These are phyloP conservation scores for Adelognathus sp. DNA, from an alignment of 2,888 invertebrate species.

Conservation along the genomic window DNA sequence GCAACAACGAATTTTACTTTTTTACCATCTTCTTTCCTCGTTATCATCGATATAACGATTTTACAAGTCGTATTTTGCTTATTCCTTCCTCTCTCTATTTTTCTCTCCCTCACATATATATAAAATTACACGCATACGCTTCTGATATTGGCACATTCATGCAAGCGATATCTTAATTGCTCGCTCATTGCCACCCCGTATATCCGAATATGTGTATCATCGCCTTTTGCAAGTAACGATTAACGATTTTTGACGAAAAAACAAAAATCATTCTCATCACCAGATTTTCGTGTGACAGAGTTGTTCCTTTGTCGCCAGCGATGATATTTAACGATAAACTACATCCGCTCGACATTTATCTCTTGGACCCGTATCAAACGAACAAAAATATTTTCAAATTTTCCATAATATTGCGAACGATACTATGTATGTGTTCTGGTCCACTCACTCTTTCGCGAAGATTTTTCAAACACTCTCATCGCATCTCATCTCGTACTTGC, in stretches of 20 bases:
- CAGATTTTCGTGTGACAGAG: not conserved
- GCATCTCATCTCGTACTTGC: not conserved
- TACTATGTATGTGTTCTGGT: not conserved
- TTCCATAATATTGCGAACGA: not conserved
- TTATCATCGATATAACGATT: slow-evolving; percentile 41
- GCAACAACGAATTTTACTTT: slow-evolving; percentile 38
- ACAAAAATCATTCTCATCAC: not conserved
- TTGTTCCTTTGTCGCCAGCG: slow-evolving; percentile 11
- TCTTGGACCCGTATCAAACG: slow-evolving; percentile 44
- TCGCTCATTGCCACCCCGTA: slow-evolving; percentile 64
- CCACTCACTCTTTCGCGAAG: not conserved
- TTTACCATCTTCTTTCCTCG: slow-evolving; percentile 5
- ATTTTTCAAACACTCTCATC: not conserved
- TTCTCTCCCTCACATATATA: no score
- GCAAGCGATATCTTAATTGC: slow-evolving; percentile 49
- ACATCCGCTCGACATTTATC: slow-evolving; percentile 42
- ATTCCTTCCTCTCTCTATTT: slow-evolving; percentile 2
- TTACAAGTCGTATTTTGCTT: slow-evolving; percentile 54
- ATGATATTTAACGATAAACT: slow-evolving; percentile 56
- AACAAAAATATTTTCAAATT: not conserved
- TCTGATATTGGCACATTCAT: slow-evolving; percentile 53
- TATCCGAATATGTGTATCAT: slow-evolving; percentile 70
- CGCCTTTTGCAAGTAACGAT: slow-evolving; percentile 45
- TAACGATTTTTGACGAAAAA: not conserved
- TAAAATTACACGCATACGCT: slow-evolving; percentile 49